phyloP scores from a whole-genome alignment of 2,113 vertebrate genomes.

The Miniopterus natalensis region DNA sequence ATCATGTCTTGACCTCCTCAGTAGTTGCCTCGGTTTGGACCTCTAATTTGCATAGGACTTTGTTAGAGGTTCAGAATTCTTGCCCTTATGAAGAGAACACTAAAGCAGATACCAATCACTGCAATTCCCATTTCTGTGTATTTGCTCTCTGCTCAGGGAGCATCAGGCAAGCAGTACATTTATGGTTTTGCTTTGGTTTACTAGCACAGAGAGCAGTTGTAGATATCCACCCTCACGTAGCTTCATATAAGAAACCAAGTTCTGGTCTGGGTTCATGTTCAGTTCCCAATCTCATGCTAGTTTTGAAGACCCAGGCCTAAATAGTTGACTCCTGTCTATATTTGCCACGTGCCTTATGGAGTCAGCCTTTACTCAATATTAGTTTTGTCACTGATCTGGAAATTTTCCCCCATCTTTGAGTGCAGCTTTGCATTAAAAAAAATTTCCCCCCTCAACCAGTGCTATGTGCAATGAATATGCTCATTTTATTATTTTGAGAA shows the following conservation, averaged over 20 bases:
- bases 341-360: neutral
- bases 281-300: neutral
- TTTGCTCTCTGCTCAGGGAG: neutral
- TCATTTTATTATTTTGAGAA: conserved; percentile 18
- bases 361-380: neutral
- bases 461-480: neutral
- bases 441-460: neutral
- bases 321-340: neutral
- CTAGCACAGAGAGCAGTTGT: neutral
- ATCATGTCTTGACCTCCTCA: neutral
- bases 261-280: neutral
- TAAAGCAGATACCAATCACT: neutral
- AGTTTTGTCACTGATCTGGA: conserved; percentile 33
- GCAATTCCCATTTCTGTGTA: neutral
- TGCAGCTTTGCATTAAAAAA: neutral
- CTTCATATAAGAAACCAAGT: neutral
- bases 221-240: neutral
- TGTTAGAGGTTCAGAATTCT: neutral
- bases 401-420: conserved; percentile 27
- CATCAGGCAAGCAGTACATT: neutral
- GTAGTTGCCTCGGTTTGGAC: neutral
- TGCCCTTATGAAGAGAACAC: neutral
- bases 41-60: neutral
- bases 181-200: neutral
- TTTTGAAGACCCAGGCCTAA: neutral